Evolutionary conservation across 2,113 vertebrate genomes (phyloP).

Genomic region (Petromus typicus): DNA sequence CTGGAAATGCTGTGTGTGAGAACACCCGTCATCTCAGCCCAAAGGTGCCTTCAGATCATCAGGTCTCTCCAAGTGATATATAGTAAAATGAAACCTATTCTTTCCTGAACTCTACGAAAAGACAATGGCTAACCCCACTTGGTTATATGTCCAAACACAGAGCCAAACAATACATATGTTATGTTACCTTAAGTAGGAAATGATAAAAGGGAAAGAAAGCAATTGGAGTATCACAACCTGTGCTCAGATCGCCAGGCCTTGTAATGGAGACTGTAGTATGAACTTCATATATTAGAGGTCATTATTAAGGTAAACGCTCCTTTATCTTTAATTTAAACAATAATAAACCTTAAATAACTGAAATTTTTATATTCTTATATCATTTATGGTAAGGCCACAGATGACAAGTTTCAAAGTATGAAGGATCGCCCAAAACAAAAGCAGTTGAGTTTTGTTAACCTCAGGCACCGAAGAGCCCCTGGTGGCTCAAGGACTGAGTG

Average conservation of each 20-base stretch:
- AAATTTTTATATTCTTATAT: background rate
- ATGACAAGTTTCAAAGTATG: slow-evolving; percentile 28
- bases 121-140: background rate
- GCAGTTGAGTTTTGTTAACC: background rate
- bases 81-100: slow-evolving; percentile 1
- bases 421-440: background rate
- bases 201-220: background rate
- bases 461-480: background rate
- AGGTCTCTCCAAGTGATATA: background rate
- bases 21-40: background rate
- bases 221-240: background rate
- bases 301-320: background rate
- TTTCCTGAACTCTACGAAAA: background rate
- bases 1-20: slow-evolving; percentile 4
- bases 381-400: slow-evolving; percentile 25
- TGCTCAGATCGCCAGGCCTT: background rate
- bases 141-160: background rate
- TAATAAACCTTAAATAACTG: background rate
- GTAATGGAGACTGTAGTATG: background rate
- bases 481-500: background rate
- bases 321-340: slow-evolving; percentile 33
- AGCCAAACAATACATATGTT: background rate
- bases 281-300: background rate
- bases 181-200: background rate
- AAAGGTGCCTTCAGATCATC: background rate